Evolutionary conservation across 2,797 vertebrate species (phyloP).

Genomic region (Kryptolebias ocellatus): DNA sequence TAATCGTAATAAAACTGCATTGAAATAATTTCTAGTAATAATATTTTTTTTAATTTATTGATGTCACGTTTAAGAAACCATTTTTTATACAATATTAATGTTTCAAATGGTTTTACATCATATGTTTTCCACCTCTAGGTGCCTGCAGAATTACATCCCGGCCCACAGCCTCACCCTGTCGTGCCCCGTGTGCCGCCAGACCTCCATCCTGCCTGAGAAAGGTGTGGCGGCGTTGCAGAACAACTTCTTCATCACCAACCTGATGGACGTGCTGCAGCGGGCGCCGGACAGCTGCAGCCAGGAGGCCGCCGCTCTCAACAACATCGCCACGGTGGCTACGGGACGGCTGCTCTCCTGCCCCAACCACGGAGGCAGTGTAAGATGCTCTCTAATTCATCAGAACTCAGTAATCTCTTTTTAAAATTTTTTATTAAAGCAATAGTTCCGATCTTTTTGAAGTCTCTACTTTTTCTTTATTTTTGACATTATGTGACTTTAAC

Average conservation of each 20-base stretch:
- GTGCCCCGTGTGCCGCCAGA: constrained; percentile 97
- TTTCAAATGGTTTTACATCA: neutral
- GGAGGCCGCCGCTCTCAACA: constrained; percentile 87
- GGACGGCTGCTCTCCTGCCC: constrained; percentile 94
- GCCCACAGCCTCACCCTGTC: constrained; percentile 95
- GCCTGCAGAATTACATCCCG: constrained; percentile 98
- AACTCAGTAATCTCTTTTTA: neutral
- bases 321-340: constrained; percentile 85
- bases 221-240: constrained; percentile 97
- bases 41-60: too few relatives aligned
- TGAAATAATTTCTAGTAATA: too few relatives aligned
- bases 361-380: constrained; percentile 95
- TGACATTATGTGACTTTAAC: too few relatives aligned
- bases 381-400: constrained; percentile 32
- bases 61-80: too few relatives aligned
- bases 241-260: constrained; percentile 99
- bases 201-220: constrained; percentile 97
- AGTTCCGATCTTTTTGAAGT: neutral
- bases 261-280: constrained; percentile 98
- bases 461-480: too few relatives aligned
- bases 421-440: too few relatives aligned
- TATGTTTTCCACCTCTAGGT: constrained; percentile 78
- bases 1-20: too few relatives aligned
- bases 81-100: too few relatives aligned
- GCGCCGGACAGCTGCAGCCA: constrained; percentile 85